These are phyloP conservation scores for Pararge aegeria DNA, from an alignment of 1,140 invertebrate genomes.

Conservation along the genomic window DNA sequence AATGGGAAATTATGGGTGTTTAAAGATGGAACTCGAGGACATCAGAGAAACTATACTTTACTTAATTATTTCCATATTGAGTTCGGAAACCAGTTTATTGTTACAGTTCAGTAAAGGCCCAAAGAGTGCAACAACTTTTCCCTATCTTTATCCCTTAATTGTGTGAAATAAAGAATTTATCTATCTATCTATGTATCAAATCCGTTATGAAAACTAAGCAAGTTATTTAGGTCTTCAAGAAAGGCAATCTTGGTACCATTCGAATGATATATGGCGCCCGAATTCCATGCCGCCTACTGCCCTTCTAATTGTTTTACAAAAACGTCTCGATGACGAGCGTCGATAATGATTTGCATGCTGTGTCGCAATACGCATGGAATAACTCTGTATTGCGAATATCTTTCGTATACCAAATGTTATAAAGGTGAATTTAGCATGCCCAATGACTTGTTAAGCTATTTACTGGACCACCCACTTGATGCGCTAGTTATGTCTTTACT, in stretches of 20 bases:
- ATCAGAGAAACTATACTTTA: no score
- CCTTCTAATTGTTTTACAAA: constrained; percentile 50
- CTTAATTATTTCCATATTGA: no score
- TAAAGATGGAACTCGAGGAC: no score
- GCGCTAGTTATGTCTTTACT: constrained; percentile 9
- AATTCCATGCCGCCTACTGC: constrained; percentile 47
- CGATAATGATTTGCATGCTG: constrained; percentile 50
- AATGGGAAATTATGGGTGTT: no score
- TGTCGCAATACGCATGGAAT: constrained; percentile 36
- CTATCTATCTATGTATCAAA: no score
- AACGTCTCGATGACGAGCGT: constrained; percentile 44
- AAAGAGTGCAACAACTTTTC: no score
- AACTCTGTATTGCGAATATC: constrained; percentile 2
- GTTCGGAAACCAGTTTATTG: no score
- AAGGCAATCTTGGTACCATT: constrained; percentile 13
- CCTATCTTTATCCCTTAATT: no score
- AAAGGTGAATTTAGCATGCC: constrained; percentile 1
- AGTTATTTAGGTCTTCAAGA: no score
- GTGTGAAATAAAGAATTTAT: no score
- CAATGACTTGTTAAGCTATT: not conserved
- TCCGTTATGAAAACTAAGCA: no score
- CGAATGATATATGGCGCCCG: constrained; percentile 28
- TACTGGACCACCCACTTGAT: constrained; percentile 32
- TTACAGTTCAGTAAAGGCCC: no score
- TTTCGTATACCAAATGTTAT: not conserved